phyloP scores from a whole-genome alignment of 1,140 invertebrate species.

The Yoshiicerus persimilis region DNA sequence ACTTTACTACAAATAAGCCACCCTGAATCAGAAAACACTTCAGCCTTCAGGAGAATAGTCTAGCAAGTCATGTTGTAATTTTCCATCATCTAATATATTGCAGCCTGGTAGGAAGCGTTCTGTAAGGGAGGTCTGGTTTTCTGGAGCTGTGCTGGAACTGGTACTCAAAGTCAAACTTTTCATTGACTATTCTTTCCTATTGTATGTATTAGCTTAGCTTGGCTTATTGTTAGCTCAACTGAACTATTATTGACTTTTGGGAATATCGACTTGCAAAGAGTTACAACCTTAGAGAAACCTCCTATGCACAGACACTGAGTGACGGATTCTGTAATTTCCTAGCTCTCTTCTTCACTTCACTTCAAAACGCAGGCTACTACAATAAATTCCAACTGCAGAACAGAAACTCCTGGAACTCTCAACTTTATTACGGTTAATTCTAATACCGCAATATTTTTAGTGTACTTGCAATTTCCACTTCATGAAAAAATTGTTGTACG shows the following conservation, averaged over 20 bases:
- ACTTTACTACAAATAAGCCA: neutral
- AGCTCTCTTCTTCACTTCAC: neutral
- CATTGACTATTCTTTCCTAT: neutral
- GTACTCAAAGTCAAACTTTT: neutral
- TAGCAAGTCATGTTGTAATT: neutral
- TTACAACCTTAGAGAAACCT: too few species aligned
- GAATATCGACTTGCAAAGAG: neutral
- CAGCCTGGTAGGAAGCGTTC: neutral
- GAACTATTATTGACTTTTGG: constrained; percentile 1
- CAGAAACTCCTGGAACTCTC: too few species aligned
- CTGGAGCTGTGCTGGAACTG: neutral
- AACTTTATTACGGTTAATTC: too few species aligned
- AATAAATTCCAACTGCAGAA: too few species aligned
- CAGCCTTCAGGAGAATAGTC: neutral
- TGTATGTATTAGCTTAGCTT: neutral
- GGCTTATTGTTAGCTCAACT: neutral
- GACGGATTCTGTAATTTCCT: neutral
- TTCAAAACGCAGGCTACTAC: too few species aligned
- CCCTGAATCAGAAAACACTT: neutral
- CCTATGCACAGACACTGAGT: neutral
- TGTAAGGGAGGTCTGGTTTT: neutral
- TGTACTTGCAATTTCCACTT: too few species aligned
- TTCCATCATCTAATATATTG: too few species aligned
- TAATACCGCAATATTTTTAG: too few species aligned
- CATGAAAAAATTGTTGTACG: too few species aligned